phyloP scores from a whole-genome alignment of 2,888 invertebrate species.

The Tineola bisselliella region DNA sequence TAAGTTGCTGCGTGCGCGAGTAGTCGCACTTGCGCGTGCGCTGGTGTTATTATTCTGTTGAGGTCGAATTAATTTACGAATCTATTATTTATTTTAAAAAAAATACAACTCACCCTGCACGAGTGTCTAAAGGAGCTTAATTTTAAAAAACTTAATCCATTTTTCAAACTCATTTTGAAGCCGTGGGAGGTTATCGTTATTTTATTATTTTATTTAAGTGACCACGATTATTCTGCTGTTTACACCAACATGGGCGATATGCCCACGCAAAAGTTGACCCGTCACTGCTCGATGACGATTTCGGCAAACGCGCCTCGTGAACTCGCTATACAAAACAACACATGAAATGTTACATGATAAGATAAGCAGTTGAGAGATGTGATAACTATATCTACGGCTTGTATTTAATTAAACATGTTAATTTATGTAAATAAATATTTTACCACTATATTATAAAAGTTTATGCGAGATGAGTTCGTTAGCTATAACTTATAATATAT shows the following conservation, averaged over 20 bases:
- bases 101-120: conserved; percentile 33
- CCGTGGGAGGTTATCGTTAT: neutral
- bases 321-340: neutral
- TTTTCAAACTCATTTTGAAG: conserved; percentile 41
- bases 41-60: neutral
- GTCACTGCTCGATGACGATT: conserved; percentile 3
- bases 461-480: no score
- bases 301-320: neutral
- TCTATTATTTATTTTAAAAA: neutral
- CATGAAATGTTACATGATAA: neutral
- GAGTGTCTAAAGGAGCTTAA: conserved; percentile 30
- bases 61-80: neutral
- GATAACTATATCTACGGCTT: neutral
- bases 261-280: neutral
- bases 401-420: neutral
- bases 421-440: neutral
- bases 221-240: neutral
- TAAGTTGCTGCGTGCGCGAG: neutral
- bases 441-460: no score
- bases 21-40: neutral
- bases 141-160: conserved; percentile 39
- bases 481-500: no score
- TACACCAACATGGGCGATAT: neutral
- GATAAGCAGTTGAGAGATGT: neutral
- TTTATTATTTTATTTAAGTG: neutral